Percentiles rank a stretch among this genome's conserved stretches.
Conservation (phyloP, 2,797 vertebrate species). For the Chanos chanos region DNA sequence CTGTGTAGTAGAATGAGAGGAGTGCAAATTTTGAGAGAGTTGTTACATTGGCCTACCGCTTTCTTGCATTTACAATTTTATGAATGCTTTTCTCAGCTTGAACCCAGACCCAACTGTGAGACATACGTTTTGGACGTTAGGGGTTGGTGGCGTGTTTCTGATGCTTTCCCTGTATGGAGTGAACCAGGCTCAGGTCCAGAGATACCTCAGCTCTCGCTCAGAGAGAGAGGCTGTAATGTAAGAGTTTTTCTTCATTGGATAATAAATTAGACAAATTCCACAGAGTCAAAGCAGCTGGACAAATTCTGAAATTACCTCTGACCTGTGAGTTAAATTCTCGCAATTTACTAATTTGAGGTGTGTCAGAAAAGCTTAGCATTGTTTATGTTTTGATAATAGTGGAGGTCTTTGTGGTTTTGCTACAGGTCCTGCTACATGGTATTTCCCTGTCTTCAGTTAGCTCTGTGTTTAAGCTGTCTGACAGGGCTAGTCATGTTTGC, state of each 20-base stretch:
- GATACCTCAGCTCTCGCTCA: conserved; percentile 87
- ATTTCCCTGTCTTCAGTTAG: conserved; percentile 88
- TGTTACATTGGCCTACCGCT: not conserved
- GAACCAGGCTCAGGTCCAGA: conserved; percentile 94
- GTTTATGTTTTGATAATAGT: not conserved
- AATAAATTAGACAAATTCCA: too few species aligned
- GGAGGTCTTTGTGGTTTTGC: not conserved
- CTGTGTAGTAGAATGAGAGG: too few species aligned
- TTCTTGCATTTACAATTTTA: too few species aligned
- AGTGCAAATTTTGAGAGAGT: too few species aligned
- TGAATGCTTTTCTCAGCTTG: conserved; percentile 71
- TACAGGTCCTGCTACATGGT: conserved; percentile 90
- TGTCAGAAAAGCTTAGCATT: not conserved
- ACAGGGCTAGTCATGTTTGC: conserved; percentile 91
- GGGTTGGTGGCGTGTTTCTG: conserved; percentile 87
- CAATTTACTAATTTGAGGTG: not conserved
- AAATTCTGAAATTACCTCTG: too few species aligned
- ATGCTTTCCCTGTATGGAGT: conserved; percentile 93
- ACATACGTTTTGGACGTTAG: conserved; percentile 92
- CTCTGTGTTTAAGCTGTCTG: conserved; percentile 82
- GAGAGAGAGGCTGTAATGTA: conserved; percentile 84
- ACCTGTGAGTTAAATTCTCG: too few species aligned
- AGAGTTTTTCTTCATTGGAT: conserved; percentile 57
- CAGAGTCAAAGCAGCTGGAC: too few species aligned
- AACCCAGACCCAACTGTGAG: conserved; percentile 86